Conservation (phyloP, 2,113 vertebrate genomes). For the Dipodomys merriami region DNA sequence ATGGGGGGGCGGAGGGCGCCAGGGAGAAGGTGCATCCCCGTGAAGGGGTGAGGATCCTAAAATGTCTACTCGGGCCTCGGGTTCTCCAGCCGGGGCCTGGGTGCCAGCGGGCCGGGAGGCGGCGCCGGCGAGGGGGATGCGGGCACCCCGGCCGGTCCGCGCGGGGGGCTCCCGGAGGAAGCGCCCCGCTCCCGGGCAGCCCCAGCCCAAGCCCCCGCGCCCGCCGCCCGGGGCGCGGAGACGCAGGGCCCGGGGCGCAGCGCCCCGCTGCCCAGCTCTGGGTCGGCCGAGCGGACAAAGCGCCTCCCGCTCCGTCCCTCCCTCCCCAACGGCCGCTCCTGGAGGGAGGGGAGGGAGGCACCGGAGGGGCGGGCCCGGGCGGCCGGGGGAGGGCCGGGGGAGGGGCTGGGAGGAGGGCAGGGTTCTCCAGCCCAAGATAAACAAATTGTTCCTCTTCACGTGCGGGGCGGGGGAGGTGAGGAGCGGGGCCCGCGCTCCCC, state of each 20-base stretch:
- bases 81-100: neutral
- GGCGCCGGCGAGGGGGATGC: too few relatives aligned
- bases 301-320: slow-evolving; percentile 21
- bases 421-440: slow-evolving; percentile 66
- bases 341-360: slow-evolving; percentile 38
- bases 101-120: neutral
- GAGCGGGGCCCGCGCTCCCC: slow-evolving; percentile 31
- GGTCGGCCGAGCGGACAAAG: slow-evolving; percentile 68
- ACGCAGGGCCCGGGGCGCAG: neutral
- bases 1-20: neutral
- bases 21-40: too few relatives aligned
- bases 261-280: neutral
- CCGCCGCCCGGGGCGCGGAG: neutral
- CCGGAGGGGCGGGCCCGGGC: slow-evolving; percentile 34
- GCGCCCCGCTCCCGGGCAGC: neutral
- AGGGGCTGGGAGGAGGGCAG: slow-evolving; percentile 15
- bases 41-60: neutral
- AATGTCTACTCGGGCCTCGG: too few relatives aligned
- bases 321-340: slow-evolving; percentile 64
- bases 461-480: slow-evolving; percentile 56
- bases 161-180: too few relatives aligned
- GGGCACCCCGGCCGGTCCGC: too few relatives aligned
- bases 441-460: slow-evolving; percentile 73
- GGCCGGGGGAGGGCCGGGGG: slow-evolving; percentile 45
- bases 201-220: neutral